phyloP scores from a whole-genome alignment of 1,140 invertebrate genomes.

The Wasmannia auropunctata region DNA sequence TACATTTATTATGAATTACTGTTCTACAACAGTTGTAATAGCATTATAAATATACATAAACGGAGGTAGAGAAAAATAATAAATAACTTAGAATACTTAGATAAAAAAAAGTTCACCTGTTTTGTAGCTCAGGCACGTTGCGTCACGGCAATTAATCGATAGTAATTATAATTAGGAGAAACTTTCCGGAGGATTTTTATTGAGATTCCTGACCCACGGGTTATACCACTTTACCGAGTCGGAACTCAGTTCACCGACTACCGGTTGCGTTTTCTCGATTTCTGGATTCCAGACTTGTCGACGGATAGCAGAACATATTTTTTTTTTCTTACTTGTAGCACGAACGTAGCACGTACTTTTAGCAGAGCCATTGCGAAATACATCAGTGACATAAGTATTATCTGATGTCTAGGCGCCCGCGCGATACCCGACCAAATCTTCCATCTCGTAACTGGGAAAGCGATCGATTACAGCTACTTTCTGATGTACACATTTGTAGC shows the following conservation, averaged over 20 bases:
- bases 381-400: constrained; percentile 52
- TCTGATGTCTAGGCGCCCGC: constrained; percentile 1
- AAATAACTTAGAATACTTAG: not conserved
- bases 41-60: not conserved
- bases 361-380: constrained; percentile 65
- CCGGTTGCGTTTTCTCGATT: constrained; percentile 63
- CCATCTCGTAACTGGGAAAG: not conserved
- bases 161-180: constrained; percentile 73
- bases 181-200: constrained; percentile 64
- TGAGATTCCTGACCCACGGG: constrained; percentile 64
- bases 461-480: not conserved
- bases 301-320: constrained; percentile 51
- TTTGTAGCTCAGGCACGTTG: not conserved
- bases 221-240: constrained; percentile 52
- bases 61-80: not conserved
- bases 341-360: too few relatives aligned
- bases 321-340: constrained; percentile 66
- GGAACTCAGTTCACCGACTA: constrained; percentile 45
- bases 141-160: constrained; percentile 62
- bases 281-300: constrained; percentile 67
- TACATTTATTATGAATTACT: not conserved
- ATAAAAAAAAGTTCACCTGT: not conserved
- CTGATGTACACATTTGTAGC: not conserved
- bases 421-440: not conserved
- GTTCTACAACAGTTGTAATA: not conserved